These are phyloP conservation scores for Mystacornis crossleyi DNA, from an alignment of 2,113 vertebrate species.

Conservation along the genomic window DNA sequence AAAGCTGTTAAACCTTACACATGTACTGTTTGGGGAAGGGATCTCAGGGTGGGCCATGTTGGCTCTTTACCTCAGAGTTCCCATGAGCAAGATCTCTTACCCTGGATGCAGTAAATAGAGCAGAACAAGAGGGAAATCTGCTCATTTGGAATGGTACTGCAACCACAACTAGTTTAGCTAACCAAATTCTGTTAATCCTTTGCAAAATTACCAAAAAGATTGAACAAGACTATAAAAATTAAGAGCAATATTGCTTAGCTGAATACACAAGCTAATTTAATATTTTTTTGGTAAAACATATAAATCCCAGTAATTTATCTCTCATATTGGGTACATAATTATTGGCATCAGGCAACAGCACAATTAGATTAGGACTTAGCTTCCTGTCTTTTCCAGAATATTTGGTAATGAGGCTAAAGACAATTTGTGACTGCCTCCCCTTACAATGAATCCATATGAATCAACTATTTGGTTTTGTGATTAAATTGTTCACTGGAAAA, in stretches of 20 bases:
- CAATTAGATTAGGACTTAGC: conserved; percentile 41
- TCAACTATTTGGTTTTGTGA: conserved; percentile 51
- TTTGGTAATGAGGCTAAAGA: conserved; percentile 40
- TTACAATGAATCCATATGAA: conserved; percentile 6
- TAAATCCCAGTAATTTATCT: conserved; percentile 61
- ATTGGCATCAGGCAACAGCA: conserved; percentile 54
- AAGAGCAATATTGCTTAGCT: background rate
- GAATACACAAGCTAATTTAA: conserved; percentile 53
- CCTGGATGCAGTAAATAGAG: background rate
- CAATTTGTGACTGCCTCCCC: conserved; percentile 14
- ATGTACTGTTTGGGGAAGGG: background rate
- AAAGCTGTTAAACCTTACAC: background rate
- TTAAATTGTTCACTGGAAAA: conserved; percentile 54
- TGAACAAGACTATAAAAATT: background rate
- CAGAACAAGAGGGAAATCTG: background rate
- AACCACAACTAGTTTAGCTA: background rate
- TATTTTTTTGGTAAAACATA: conserved; percentile 41
- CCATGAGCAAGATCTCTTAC: background rate
- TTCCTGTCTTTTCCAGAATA: conserved; percentile 58
- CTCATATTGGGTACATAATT: conserved; percentile 54
- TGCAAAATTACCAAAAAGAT: background rate
- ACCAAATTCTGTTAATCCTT: background rate
- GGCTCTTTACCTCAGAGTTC: background rate
- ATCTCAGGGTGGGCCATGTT: background rate
- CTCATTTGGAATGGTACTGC: background rate